Evolutionary conservation across 2,113 vertebrate species (phyloP).

Genomic region (Trochalopteron elliotii): DNA sequence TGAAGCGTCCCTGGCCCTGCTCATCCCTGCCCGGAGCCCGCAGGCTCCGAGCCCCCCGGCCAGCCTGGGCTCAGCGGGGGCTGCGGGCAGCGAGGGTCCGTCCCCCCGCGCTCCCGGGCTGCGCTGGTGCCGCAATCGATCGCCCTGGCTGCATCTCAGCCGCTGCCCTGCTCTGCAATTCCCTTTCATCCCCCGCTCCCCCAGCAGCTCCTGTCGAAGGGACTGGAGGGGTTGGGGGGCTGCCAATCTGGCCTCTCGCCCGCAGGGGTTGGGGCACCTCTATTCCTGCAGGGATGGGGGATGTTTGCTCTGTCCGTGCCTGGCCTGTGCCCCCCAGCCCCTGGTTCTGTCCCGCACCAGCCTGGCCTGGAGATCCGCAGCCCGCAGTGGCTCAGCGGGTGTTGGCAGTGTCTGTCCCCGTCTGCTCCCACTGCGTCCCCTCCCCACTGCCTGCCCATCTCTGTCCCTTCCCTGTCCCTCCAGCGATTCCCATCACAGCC

Average conservation of each 20-base stretch:
- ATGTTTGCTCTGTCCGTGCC: not conserved
- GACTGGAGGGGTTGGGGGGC: not conserved
- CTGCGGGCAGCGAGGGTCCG: not conserved
- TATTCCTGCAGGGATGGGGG: not conserved
- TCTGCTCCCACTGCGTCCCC: not conserved
- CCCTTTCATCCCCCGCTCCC: slow-evolving; percentile 50
- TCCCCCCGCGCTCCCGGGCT: not conserved
- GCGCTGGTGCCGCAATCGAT: not conserved
- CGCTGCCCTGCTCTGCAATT: slow-evolving; percentile 32
- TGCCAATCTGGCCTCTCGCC: not conserved
- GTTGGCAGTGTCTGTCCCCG: rapidly evolving
- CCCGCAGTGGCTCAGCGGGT: too few relatives aligned
- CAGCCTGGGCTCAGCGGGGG: rapidly evolving
- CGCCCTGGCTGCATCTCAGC: not conserved
- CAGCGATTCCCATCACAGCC: not conserved
- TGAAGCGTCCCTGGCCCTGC: not conserved
- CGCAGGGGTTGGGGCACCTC: not conserved
- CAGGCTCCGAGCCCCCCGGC: rapidly evolving
- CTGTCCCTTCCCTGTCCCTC: not conserved
- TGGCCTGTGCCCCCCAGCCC: not conserved
- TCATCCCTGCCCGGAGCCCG: rapidly evolving
- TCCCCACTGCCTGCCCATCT: not conserved
- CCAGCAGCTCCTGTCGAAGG: not conserved
- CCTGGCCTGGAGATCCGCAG: not conserved
- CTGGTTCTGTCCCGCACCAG: not conserved